phyloP scores from a whole-genome alignment of 2,888 invertebrate species.

The Ditula angustiorana region DNA sequence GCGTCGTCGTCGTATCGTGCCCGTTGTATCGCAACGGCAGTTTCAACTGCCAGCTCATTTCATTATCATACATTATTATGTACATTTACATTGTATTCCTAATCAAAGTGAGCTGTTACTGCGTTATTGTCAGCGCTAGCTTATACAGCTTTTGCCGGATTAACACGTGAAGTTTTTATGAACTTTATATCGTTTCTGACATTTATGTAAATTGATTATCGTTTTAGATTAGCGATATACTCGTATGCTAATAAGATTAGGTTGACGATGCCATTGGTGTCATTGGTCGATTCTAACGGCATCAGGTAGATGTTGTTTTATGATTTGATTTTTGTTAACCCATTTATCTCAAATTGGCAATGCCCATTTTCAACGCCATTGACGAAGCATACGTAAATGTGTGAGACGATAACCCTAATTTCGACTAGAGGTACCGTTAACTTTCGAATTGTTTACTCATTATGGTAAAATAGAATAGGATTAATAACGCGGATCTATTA shows the following conservation, averaged over 20 bases:
- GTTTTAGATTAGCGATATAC: not conserved
- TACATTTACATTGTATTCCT: constrained; percentile 12
- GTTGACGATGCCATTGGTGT: constrained; percentile 1
- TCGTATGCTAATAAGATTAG: not conserved
- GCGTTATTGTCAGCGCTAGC: not conserved
- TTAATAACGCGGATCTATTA: too few species aligned
- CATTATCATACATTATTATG: constrained; percentile 14
- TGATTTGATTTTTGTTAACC: not conserved
- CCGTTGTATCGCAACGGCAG: not conserved
- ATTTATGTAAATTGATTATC: constrained; percentile 1
- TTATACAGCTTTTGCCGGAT: not conserved
- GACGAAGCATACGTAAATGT: not conserved
- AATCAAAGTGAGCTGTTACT: constrained; percentile 11
- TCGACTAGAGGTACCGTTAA: too few species aligned
- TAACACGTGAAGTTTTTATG: not conserved
- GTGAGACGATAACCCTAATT: too few species aligned
- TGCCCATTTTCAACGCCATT: too few species aligned
- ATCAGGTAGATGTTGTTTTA: not conserved
- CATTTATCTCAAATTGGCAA: constrained; percentile 1
- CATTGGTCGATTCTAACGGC: not conserved
- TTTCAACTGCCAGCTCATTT: not conserved
- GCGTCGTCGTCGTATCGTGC: not conserved
- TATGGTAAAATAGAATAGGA: too few species aligned
- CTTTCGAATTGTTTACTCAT: too few species aligned
- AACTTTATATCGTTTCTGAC: not conserved